Conservation (phyloP, 1,140 invertebrate species). For the Trichonephila clavata region DNA sequence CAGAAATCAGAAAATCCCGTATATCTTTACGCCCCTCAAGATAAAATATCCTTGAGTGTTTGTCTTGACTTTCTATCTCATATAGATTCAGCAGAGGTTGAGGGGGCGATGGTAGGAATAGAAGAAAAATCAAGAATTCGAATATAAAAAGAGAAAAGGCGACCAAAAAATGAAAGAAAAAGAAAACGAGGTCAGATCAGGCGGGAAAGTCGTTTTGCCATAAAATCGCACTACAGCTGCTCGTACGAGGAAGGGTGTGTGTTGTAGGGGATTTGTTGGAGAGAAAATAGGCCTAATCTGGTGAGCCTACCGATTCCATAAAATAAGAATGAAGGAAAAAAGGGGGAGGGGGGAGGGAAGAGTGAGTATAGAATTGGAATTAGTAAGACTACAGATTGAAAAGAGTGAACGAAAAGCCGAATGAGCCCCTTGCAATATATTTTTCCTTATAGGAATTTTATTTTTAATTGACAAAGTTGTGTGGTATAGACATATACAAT, state of each 20-base stretch:
- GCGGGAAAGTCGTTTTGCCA: slow-evolving; percentile 44
- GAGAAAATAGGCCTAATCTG: slow-evolving; percentile 21
- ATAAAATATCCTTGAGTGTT: slow-evolving; percentile 2
- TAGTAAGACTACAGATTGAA: background rate
- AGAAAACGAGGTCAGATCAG: slow-evolving; percentile 44
- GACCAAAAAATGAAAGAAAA: background rate
- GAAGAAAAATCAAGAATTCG: slow-evolving; percentile 18
- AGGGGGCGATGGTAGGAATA: background rate
- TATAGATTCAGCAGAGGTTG: slow-evolving; percentile 16
- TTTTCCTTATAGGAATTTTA: background rate
- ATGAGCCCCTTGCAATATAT: background rate
- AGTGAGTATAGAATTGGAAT: background rate
- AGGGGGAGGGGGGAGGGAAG: background rate
- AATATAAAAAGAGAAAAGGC: slow-evolving; percentile 9
- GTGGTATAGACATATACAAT: no score
- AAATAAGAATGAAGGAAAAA: slow-evolving; percentile 11
- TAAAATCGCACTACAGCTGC: slow-evolving; percentile 35
- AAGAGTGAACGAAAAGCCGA: background rate
- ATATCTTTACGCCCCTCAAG: background rate
- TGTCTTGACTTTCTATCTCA: background rate
- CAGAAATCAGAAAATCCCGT: background rate
- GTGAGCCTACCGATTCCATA: slow-evolving; percentile 25
- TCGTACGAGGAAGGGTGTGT: background rate
- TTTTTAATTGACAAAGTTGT: no score
- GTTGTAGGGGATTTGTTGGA: background rate